These are phyloP conservation scores for Agonum fuliginosum DNA, from an alignment of 2,888 invertebrate species.

Conservation along the genomic window DNA sequence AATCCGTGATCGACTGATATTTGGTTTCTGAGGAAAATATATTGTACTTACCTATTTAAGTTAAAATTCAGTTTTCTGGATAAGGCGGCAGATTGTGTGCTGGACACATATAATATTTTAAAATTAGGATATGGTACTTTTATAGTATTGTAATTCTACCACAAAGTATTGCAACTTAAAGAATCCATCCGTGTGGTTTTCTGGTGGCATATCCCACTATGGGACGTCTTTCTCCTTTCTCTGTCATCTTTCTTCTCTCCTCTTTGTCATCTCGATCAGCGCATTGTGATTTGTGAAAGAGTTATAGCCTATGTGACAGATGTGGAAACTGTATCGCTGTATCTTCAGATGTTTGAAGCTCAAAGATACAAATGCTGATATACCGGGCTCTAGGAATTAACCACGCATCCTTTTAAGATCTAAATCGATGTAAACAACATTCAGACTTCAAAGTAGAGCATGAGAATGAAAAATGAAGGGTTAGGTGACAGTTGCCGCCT, in stretches of 20 bases:
- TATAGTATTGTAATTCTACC: too few species aligned
- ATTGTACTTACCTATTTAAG: too few species aligned
- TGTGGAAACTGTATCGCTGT: slow-evolving; percentile 37
- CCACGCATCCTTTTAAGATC: slow-evolving; percentile 48
- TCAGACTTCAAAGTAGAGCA: slow-evolving; percentile 20
- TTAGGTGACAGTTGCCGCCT: neutral
- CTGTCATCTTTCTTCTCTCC: too few species aligned
- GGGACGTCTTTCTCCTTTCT: neutral
- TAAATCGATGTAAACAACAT: slow-evolving; percentile 41
- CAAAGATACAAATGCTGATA: slow-evolving; percentile 51
- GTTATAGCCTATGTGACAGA: slow-evolving; percentile 45
- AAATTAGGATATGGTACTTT: too few species aligned
- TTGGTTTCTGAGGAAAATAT: too few species aligned
- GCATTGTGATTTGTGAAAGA: slow-evolving; percentile 40
- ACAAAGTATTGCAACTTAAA: too few species aligned
- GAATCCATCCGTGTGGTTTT: too few species aligned
- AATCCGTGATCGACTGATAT: too few species aligned
- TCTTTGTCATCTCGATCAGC: too few species aligned
- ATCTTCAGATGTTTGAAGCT: slow-evolving; percentile 36
- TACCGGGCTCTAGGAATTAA: slow-evolving; percentile 40
- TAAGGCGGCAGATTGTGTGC: too few species aligned
- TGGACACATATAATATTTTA: too few species aligned
- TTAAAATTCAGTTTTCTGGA: too few species aligned
- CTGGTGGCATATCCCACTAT: slow-evolving; percentile 9
- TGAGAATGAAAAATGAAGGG: neutral